phyloP scores from a whole-genome alignment of 2,113 vertebrate species.

The Oryctolagus cuniculus region mOryCun1.1 NC_091433.1:23784501-23785000 shows the following conservation, averaged over 20 bases:
- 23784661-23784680: no score
- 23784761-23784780: not conserved
- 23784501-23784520: no score
- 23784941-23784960: not conserved
- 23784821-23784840: not conserved
- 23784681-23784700: no score
- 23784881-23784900: not conserved
- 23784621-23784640: no score
- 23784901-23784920: not conserved
- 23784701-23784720: not conserved
- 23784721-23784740: not conserved
- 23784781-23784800: not conserved
- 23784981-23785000: not conserved
- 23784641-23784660: no score
- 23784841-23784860: not conserved
- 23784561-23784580: no score
- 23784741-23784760: not conserved
- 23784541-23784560: no score
- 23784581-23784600: no score
- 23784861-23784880: not conserved
- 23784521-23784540: no score
- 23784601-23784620: no score
- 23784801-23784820: not conserved
- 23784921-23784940: not conserved
- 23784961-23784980: not conserved